Conservation (phyloP, 2,888 invertebrate species). For the Cyclophora punctaria region DNA sequence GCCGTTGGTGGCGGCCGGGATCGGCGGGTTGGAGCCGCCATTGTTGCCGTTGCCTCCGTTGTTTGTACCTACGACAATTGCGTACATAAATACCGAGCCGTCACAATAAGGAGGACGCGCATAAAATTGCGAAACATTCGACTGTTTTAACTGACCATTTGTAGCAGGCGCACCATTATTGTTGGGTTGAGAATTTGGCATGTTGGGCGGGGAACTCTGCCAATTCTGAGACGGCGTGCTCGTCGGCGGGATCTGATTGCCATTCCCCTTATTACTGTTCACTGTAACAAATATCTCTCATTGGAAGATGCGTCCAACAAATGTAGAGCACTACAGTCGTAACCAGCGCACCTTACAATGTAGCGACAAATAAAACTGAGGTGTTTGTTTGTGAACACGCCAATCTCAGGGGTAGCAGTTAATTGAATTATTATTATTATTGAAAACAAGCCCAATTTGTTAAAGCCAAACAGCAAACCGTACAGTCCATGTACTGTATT, state of each 20-base stretch:
- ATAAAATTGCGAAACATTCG: background rate
- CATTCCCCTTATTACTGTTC: slow-evolving; percentile 69
- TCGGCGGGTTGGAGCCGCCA: slow-evolving; percentile 65
- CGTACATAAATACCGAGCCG: slow-evolving; percentile 1
- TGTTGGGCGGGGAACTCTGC: slow-evolving; percentile 62
- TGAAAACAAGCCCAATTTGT: too few relatives aligned
- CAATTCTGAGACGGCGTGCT: slow-evolving; percentile 60
- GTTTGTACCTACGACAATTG: slow-evolving; percentile 45
- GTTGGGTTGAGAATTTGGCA: slow-evolving; percentile 67
- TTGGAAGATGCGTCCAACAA: too few relatives aligned
- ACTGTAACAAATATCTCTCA: slow-evolving; percentile 45
- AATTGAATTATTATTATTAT: too few relatives aligned
- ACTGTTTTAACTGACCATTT: slow-evolving; percentile 42
- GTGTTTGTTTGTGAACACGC: too few relatives aligned
- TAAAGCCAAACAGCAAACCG: too few relatives aligned
- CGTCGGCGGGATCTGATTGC: slow-evolving; percentile 61
- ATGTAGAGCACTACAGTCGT: too few relatives aligned
- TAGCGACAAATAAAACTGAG: too few relatives aligned
- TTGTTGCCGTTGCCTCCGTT: slow-evolving; percentile 55
- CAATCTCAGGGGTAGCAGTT: too few relatives aligned
- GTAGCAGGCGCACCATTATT: slow-evolving; percentile 64
- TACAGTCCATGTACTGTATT: too few relatives aligned
- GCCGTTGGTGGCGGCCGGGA: slow-evolving; percentile 45
- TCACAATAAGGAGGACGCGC: background rate
- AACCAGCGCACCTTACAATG: too few relatives aligned